These are phyloP conservation scores for Nyctereutes procyonoides DNA, from an alignment of 2,113 vertebrate genomes.

Conservation along the genomic window DNA sequence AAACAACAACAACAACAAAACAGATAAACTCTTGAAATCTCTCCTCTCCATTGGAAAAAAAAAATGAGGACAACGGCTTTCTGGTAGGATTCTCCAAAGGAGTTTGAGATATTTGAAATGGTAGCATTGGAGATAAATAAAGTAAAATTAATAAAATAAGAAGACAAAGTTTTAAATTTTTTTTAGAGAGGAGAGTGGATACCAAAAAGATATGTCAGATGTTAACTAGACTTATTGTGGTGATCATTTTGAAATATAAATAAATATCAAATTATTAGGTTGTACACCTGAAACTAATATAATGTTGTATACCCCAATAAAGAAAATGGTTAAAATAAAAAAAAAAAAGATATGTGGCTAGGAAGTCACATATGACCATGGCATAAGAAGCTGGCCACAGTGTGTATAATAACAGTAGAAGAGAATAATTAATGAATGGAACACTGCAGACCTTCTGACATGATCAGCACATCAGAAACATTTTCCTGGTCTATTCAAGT, in stretches of 20 bases:
- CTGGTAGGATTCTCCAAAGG: background rate
- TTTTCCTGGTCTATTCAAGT: slow-evolving; percentile 31
- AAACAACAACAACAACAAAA: background rate
- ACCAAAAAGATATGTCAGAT: background rate
- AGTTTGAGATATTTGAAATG: background rate
- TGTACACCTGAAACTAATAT: background rate
- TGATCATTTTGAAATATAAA: background rate
- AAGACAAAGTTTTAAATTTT: background rate
- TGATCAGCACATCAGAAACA: background rate
- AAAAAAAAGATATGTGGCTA: background rate
- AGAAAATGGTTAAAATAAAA: background rate
- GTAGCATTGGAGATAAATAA: background rate
- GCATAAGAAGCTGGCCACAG: background rate
- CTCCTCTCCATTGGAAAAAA: background rate
- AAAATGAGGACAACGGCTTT: background rate
- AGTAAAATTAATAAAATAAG: background rate
- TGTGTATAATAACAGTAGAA: background rate
- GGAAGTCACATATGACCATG: background rate
- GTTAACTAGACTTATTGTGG: background rate
- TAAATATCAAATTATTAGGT: too few relatives aligned
- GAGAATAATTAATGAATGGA: background rate
- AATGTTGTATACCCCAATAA: background rate
- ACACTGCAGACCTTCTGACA: slow-evolving; percentile 2
- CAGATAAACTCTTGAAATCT: background rate
- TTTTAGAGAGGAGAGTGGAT: background rate